Evolutionary conservation across 1,140 invertebrate genomes (phyloP).

Genomic region (Latrodectus geometricus): DNA sequence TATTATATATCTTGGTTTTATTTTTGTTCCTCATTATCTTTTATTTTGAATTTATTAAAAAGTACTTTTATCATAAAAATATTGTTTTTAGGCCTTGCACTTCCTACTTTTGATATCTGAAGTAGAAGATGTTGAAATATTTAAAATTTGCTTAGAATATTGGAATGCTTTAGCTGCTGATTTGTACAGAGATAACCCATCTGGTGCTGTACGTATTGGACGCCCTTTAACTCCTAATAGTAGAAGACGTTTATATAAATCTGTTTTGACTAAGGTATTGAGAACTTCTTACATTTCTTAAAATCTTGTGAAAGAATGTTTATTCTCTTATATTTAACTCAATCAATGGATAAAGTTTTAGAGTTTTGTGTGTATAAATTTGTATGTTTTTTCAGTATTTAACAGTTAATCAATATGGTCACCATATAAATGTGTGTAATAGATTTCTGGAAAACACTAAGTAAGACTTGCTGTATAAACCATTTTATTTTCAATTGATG

Average conservation of each 20-base stretch:
- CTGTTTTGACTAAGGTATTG: slow-evolving; percentile 80
- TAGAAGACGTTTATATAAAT: slow-evolving; percentile 80
- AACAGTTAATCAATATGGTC: too few relatives aligned
- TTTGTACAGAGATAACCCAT: slow-evolving; percentile 80
- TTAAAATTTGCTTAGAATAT: slow-evolving; percentile 99
- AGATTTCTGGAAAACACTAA: too few relatives aligned
- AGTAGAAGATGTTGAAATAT: slow-evolving; percentile 99
- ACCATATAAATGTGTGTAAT: too few relatives aligned
- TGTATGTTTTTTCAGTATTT: too few relatives aligned
- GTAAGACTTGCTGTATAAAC: too few relatives aligned
- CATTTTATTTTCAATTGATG: too few relatives aligned
- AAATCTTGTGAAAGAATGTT: too few relatives aligned
- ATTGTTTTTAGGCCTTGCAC: slow-evolving; percentile 78
- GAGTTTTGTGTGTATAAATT: too few relatives aligned
- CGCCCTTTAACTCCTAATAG: slow-evolving; percentile 65
- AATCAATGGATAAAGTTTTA: too few relatives aligned
- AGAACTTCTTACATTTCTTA: too few relatives aligned
- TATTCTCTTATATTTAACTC: too few relatives aligned
- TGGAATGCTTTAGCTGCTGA: slow-evolving; percentile 95
- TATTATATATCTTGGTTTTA: not conserved
- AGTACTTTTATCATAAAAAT: not conserved
- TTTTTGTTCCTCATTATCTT: not conserved
- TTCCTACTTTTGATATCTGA: slow-evolving; percentile 97
- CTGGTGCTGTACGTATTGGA: not conserved
- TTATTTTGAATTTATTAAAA: not conserved